Evolutionary conservation across 2,888 invertebrate genomes (phyloP), one percentile per base, ranked within the genome.

Genomic region (Desoria tigrina): DNA sequence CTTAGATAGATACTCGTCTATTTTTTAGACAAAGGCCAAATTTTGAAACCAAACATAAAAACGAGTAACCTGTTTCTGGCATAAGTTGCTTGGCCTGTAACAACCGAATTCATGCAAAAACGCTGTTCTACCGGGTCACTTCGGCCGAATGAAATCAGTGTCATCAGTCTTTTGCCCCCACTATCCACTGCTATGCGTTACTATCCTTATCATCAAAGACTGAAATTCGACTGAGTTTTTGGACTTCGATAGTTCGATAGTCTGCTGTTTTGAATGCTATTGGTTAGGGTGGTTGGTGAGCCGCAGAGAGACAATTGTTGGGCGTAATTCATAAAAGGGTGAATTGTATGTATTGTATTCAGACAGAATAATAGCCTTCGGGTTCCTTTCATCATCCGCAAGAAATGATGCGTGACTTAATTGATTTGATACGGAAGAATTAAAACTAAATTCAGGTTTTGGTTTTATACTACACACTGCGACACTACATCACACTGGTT

Each of bases 381-480:
- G 60, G 28, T n/a, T 7, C 42, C 50, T 28, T 62, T 49, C 45
- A 45, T 26, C 45, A 65, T 64, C 45, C 54, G 58, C 60, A 66
- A 68, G 68, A 71, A 71, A 71, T 71, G 71, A 71, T 71, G 68
- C 71, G 49, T 71, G 58, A 18, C 16, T 55, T 68, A 68, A 71
- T 71, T 66, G 65, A 56, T 71, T 71, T 63, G 71, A 55, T 60
- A 64, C 61, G 64, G 54, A 64, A 64, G 56, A 55, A 55, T 55
- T 42, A 39, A 61, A 60, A 37, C 39, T 11, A 28, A 28, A 55
- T 21, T 32, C 7, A 32, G 55, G 32, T 3, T 18, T 55, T 9
- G 9, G n/a, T 23, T n/a, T n/a, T n/a, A n/a, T n/a, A n/a, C n/a
- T n/a, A n/a, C n/a, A n/a, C n/a, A n/a, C n/a, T n/a, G n/a, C n/a